Percentiles rank a stretch among this genome's conserved stretches.
Conservation (phyloP, 2,888 invertebrate species). For the Beris chalybata region DNA sequence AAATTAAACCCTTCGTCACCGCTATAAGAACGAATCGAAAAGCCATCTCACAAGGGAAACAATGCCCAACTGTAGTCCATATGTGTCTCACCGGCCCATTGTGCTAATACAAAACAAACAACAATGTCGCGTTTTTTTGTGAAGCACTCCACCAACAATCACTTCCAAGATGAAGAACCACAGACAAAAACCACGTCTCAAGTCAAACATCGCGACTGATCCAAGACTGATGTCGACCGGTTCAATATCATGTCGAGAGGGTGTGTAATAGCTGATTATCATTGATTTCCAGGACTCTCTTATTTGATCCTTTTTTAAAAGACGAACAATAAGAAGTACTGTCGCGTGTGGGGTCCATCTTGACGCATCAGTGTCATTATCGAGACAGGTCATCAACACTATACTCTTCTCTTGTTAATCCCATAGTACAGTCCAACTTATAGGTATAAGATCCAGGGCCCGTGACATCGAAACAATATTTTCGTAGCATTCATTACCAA, state of each 20-base stretch:
- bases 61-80: constrained; percentile 21
- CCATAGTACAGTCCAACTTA: no score
- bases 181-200: background rate
- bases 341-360: constrained; percentile 21
- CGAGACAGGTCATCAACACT: background rate
- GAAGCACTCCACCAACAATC: background rate
- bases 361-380: background rate
- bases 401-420: no score
- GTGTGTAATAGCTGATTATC: constrained; percentile 28
- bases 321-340: constrained; percentile 1
- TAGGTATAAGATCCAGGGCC: background rate
- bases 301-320: constrained; percentile 16
- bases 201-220: constrained; percentile 17
- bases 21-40: constrained; percentile 2
- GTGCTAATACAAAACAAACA: constrained; percentile 23
- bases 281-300: constrained; percentile 2
- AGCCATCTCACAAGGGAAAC: constrained; percentile 13
- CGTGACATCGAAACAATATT: constrained; percentile 1
- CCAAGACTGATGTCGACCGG: constrained; percentile 13
- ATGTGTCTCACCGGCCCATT: constrained; percentile 25
- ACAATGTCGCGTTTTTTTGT: constrained; percentile 16
- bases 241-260: constrained; percentile 17
- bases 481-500: constrained; percentile 15
- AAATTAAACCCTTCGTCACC: constrained; percentile 1
- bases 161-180: no score